phyloP scores from a whole-genome alignment of 1,140 invertebrate species.

The Dinoponera quadriceps region DNA sequence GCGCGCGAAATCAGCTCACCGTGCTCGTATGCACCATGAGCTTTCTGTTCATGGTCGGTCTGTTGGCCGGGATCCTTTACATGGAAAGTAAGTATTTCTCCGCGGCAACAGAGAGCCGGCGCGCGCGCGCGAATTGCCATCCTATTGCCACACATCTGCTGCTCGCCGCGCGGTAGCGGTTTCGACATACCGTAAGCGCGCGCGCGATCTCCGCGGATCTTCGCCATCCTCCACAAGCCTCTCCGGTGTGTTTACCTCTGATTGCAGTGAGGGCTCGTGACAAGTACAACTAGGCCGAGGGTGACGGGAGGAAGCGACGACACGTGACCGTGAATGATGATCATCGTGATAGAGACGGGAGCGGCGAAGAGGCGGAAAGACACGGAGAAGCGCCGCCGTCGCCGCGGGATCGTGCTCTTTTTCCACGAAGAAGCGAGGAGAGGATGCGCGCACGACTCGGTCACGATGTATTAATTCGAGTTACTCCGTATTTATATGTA shows the following conservation, averaged over 20 bases:
- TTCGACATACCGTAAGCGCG: slow-evolving; percentile 31
- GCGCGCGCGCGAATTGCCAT: background rate
- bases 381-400: slow-evolving; percentile 18
- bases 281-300: slow-evolving; percentile 80
- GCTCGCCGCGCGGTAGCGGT: background rate
- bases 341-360: slow-evolving; percentile 1
- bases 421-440: background rate
- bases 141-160: background rate
- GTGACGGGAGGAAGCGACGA: slow-evolving; percentile 5
- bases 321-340: slow-evolving; percentile 46
- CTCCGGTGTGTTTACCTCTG: slow-evolving; percentile 69
- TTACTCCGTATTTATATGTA: slow-evolving; percentile 64
- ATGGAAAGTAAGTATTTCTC: slow-evolving; percentile 86
- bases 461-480: slow-evolving; percentile 51
- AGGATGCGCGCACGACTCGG: slow-evolving; percentile 6
- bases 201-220: slow-evolving; percentile 43
- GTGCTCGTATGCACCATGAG: slow-evolving; percentile 93
- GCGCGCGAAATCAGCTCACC: slow-evolving; percentile 91
- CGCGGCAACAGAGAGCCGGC: background rate
- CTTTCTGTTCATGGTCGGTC: slow-evolving; percentile 91
- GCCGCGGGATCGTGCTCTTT: slow-evolving; percentile 28
- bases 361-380: slow-evolving; percentile 1
- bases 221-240: slow-evolving; percentile 29
- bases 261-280: slow-evolving; percentile 88
- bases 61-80: slow-evolving; percentile 89